These are phyloP conservation scores for Hafferia zeledoni DNA, from an alignment of 2,797 vertebrate species.

Conservation along the genomic window DNA sequence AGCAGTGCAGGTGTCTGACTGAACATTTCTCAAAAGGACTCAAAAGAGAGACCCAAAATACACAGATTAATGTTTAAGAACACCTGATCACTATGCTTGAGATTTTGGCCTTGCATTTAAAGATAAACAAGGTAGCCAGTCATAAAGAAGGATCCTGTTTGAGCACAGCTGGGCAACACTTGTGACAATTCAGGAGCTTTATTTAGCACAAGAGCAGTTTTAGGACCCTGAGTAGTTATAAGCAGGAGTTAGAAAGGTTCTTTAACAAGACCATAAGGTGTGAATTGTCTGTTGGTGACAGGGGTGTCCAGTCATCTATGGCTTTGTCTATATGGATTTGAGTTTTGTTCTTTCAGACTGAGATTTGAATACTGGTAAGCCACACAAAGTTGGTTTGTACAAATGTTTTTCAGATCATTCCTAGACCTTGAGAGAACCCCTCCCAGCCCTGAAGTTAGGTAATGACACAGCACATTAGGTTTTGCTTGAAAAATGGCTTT, in stretches of 20 bases:
- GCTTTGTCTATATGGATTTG: neutral
- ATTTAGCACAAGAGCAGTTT: neutral
- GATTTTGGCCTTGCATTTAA: neutral
- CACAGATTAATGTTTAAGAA: neutral
- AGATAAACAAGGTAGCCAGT: neutral
- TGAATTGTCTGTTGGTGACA: neutral
- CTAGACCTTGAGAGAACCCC: slow-evolving; percentile 35
- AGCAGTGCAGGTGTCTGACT: neutral
- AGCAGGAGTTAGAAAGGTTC: neutral
- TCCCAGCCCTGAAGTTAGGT: slow-evolving; percentile 37
- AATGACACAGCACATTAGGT: slow-evolving; percentile 24
- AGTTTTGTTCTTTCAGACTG: slow-evolving; percentile 11
- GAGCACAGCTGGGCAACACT: neutral
- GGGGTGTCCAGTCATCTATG: neutral
- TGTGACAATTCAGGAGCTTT: neutral
- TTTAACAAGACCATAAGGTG: neutral
- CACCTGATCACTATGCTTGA: neutral
- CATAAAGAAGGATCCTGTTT: neutral
- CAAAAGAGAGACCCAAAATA: neutral
- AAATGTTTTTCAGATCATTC: slow-evolving; percentile 52
- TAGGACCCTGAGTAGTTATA: neutral
- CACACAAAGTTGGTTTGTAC: neutral
- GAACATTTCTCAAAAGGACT: neutral
- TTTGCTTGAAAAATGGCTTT: slow-evolving; percentile 23
- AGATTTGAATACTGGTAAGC: slow-evolving; percentile 4